Percentiles rank a stretch among this genome's conserved stretches.
Evolutionary conservation across 2,113 vertebrate species (phyloP).

Genomic region (Corythornis cristatus): DNA sequence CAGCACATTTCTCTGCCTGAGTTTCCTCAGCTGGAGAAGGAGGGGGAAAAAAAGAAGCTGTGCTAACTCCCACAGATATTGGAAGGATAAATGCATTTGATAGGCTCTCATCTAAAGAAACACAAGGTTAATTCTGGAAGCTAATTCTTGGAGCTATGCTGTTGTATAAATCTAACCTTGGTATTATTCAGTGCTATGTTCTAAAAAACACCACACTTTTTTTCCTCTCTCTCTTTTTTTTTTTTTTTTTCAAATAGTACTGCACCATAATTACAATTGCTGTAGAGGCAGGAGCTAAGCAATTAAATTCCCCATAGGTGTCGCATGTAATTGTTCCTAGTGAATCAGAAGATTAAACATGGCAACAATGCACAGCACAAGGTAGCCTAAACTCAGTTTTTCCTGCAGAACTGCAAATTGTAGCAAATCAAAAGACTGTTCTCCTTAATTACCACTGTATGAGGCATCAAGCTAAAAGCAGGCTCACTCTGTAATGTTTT

Average conservation of each 20-base stretch:
- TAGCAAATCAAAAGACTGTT: conserved; percentile 82
- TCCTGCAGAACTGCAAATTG: conserved; percentile 80
- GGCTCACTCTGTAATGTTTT: conserved; percentile 85
- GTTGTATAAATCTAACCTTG: conserved; percentile 55
- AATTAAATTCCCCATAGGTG: conserved; percentile 82
- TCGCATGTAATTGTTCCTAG: conserved; percentile 75
- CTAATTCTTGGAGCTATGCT: conserved; percentile 38
- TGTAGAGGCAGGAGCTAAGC: conserved; percentile 72
- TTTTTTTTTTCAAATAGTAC: conserved; percentile 23
- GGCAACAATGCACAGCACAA: conserved; percentile 79
- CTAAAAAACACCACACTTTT: conserved; percentile 56
- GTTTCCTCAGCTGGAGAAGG: conserved; percentile 62
- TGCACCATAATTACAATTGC: conserved; percentile 77
- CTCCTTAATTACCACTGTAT: conserved; percentile 85
- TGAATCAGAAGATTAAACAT: conserved; percentile 79
- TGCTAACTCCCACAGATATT: conserved; percentile 34
- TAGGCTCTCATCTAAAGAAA: conserved; percentile 18
- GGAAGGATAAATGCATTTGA: neutral
- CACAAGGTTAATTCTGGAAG: conserved; percentile 37
- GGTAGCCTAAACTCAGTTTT: conserved; percentile 81
- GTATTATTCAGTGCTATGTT: conserved; percentile 66
- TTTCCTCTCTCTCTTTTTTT: neutral
- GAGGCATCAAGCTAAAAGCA: conserved; percentile 82
- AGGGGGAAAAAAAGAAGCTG: conserved; percentile 23
- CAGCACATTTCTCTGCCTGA: conserved; percentile 43